Percentiles rank a stretch among this genome's conserved stretches.
phyloP scores from a whole-genome alignment of 2,113 vertebrate genomes.

The Scortum barcoo region DNA sequence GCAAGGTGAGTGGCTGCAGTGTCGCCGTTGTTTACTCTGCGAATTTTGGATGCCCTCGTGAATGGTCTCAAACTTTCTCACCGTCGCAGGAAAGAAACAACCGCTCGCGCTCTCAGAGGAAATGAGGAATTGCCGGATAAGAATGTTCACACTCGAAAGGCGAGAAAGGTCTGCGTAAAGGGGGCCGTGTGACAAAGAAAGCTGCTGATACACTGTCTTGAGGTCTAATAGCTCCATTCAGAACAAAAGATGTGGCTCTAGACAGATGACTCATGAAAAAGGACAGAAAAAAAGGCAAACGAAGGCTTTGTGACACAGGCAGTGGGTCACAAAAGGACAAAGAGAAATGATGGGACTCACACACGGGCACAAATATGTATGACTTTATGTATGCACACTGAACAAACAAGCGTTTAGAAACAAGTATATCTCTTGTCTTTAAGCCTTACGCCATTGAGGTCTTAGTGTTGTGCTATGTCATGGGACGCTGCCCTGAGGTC shows the following conservation, averaged over 20 bases:
- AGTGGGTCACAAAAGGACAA: conserved; percentile 64
- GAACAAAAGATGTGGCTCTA: conserved; percentile 35
- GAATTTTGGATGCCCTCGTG: conserved; percentile 46
- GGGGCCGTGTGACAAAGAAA: background rate
- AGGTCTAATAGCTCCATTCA: conserved; percentile 13
- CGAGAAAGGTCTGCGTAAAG: conserved; percentile 3
- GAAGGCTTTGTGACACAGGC: conserved; percentile 40
- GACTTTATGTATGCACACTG: conserved; percentile 36
- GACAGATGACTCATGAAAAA: conserved; percentile 65
- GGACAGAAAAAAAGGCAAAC: conserved; percentile 23
- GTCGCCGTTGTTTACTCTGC: conserved; percentile 45
- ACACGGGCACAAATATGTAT: conserved; percentile 37
- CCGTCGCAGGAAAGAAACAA: conserved; percentile 66
- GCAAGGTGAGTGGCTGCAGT: background rate
- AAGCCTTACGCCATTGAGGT: conserved; percentile 72
- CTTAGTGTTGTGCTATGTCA: conserved; percentile 72
- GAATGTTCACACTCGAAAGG: conserved; percentile 50
- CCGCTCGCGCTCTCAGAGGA: conserved; percentile 65
- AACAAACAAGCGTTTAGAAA: conserved; percentile 70
- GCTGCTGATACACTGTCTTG: conserved; percentile 7
- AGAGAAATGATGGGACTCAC: conserved; percentile 58
- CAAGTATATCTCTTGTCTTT: conserved; percentile 65
- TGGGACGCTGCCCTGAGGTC: conserved; percentile 70
- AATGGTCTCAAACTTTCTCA: conserved; percentile 65
- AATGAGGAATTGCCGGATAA: conserved; percentile 46